Conservation (phyloP, 2,888 invertebrate species). For the Sussaba pulchella region DNA sequence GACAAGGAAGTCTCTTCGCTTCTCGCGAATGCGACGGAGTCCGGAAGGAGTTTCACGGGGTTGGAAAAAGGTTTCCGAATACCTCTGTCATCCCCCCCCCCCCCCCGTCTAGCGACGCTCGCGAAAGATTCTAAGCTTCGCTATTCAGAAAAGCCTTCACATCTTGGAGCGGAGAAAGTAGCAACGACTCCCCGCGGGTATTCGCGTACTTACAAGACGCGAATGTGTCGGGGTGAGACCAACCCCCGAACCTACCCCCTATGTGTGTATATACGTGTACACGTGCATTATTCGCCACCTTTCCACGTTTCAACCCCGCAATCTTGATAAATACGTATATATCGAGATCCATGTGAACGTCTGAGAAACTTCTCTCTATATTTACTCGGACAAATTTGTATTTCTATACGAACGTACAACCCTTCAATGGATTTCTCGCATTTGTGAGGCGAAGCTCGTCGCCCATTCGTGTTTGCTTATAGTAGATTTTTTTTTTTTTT, state of each 20-base stretch:
- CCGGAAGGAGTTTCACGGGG: conserved; percentile 50
- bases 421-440: conserved; percentile 43
- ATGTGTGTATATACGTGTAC: neutral
- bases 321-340: neutral
- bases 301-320: conserved; percentile 2
- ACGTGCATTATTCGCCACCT: neutral
- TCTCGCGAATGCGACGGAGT: conserved; percentile 48
- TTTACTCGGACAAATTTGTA: conserved; percentile 51
- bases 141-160: conserved; percentile 68
- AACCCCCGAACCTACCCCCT: conserved; percentile 40
- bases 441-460: conserved; percentile 13
- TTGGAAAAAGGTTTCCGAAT: conserved; percentile 57
- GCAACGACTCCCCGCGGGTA: conserved; percentile 71
- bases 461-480: conserved; percentile 22
- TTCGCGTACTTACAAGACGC: conserved; percentile 39
- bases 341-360: conserved; percentile 11
- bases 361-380: conserved; percentile 15
- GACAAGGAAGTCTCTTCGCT: conserved; percentile 8
- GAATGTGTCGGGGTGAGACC: conserved; percentile 47
- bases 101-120: conserved; percentile 48
- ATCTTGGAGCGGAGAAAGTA: conserved; percentile 67
- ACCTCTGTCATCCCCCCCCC: conserved; percentile 27
- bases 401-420: conserved; percentile 23
- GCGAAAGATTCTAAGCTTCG: conserved; percentile 74
- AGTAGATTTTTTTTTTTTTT: conserved; percentile 2